Evolutionary conservation across 1,140 invertebrate genomes (phyloP), one percentile per base, ranked within the genome.

Genomic region (Drosophila varians): DNA sequence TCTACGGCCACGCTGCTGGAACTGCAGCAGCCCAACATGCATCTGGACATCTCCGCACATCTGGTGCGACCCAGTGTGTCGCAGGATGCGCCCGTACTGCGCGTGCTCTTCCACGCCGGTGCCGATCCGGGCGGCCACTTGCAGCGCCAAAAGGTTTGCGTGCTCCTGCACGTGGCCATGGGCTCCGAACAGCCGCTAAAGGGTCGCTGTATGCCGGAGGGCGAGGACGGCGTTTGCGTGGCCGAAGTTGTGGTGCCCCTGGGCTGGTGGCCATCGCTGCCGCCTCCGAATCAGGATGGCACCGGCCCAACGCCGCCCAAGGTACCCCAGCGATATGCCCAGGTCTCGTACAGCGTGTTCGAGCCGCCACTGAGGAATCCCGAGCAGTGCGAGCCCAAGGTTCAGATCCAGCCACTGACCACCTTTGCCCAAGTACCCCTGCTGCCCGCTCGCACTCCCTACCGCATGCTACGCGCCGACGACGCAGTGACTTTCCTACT

Each of bases 81-180:
- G 1, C 93, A 96, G 21, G 97, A 98, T 83, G 95, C 95, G 7
- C 97, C 97, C 0, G 96, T 98, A 1, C 91, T 98, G 0, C 92
- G 97, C 28, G 97, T 98, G 0, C 92, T 98, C 0, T 98, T 98
- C 88, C 97, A 98, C 83, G 96, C 96, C 2, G 96, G 96, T 14
- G 95, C 95, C 49, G 95, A 96, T 90, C 94, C 94, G 0, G 94
- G 95, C 90, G 54, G 87, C 34, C 80, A 92, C 76, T 18, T 92
- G 73, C 90, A 92, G 91, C 57, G 92, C 73, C 72, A 93, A 90
- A 70, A 93, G 92, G 95, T 96, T 0, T 96, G 96, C 74, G 95
- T 96, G 7, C 93, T 95, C 9, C 90, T 96, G 54, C 96, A 95
- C 89, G 96, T 95, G 1, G 94, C 92, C 38, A 92, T 95, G 72